A percentile compares a stretch with the other conserved stretches of the same genome.
Conservation (phyloP, 2,797 vertebrate species). For the Leuciscus waleckii region DNA sequence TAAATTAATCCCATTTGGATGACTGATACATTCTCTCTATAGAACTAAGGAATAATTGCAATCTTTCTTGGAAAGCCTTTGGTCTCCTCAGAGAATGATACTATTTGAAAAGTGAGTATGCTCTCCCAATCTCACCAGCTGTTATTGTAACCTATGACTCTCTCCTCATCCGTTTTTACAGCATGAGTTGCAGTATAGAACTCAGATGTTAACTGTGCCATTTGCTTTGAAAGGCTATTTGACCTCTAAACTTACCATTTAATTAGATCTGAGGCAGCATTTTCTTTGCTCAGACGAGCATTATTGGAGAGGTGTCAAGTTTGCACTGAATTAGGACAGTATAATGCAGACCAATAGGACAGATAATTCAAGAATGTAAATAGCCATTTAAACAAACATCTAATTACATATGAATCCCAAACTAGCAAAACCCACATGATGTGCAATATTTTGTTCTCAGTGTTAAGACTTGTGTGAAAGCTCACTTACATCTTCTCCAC, state of each 20-base stretch:
- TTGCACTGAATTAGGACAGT: not conserved
- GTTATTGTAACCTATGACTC: slow-evolving; percentile 65
- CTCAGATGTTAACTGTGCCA: slow-evolving; percentile 17
- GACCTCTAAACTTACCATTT: slow-evolving; percentile 28
- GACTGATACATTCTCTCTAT: not conserved
- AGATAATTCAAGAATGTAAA: not conserved
- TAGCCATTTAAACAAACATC: slow-evolving; percentile 9
- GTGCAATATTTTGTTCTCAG: not conserved
- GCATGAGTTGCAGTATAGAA: slow-evolving; percentile 38
- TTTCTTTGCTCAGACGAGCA: slow-evolving; percentile 24
- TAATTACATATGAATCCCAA: not conserved
- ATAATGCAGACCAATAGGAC: not conserved
- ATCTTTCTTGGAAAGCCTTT: slow-evolving; percentile 24
- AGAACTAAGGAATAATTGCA: slow-evolving; percentile 8
- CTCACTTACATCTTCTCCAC: not conserved
- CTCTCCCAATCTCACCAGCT: slow-evolving; percentile 49
- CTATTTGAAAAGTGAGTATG: slow-evolving; percentile 48
- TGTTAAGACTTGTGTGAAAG: not conserved
- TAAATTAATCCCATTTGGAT: not conserved
- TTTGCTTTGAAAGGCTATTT: slow-evolving; percentile 16
- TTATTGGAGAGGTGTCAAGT: slow-evolving; percentile 22
- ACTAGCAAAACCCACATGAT: not conserved
- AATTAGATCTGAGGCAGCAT: slow-evolving; percentile 6
- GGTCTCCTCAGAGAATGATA: slow-evolving; percentile 22
- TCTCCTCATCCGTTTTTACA: slow-evolving; percentile 52